These are phyloP conservation scores for Lysandra bellargus DNA, from an alignment of 2,888 invertebrate species.

Conservation along the genomic window DNA sequence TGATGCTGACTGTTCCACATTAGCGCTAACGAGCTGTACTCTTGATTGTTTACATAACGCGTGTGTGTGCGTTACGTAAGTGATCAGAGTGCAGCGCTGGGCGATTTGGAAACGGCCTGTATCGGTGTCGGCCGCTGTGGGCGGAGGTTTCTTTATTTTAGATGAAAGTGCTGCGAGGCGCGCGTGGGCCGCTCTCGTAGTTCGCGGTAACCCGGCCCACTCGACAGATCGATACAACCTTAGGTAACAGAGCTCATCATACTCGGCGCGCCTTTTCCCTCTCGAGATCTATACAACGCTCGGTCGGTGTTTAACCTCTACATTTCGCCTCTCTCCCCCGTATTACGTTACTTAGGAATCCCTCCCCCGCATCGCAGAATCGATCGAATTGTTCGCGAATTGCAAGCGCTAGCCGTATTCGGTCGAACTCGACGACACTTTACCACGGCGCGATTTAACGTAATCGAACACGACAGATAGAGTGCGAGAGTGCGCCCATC, in stretches of 20 bases:
- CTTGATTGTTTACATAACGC: slow-evolving; percentile 32
- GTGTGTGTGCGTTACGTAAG: slow-evolving; percentile 57
- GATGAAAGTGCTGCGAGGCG: slow-evolving; percentile 65
- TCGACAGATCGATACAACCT: neutral
- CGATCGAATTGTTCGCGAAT: neutral
- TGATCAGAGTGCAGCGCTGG: slow-evolving; percentile 53
- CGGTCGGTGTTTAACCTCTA: neutral
- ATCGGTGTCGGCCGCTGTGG: slow-evolving; percentile 66
- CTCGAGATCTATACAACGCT: neutral
- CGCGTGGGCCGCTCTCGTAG: slow-evolving; percentile 37
- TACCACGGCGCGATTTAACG: neutral
- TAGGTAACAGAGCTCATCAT: neutral
- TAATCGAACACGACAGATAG: neutral
- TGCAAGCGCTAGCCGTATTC: neutral
- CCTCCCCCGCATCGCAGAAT: too few relatives aligned
- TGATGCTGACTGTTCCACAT: neutral
- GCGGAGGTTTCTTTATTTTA: slow-evolving; percentile 61
- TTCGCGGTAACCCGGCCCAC: neutral
- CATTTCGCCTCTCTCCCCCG: neutral
- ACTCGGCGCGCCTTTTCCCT: neutral
- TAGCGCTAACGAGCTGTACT: slow-evolving; percentile 15
- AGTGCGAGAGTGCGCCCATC: neutral
- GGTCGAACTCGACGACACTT: neutral
- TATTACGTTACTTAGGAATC: neutral
- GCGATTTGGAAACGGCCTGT: slow-evolving; percentile 67